phyloP scores from a whole-genome alignment of 2,888 invertebrate species.

The Rapana venosa region DNA sequence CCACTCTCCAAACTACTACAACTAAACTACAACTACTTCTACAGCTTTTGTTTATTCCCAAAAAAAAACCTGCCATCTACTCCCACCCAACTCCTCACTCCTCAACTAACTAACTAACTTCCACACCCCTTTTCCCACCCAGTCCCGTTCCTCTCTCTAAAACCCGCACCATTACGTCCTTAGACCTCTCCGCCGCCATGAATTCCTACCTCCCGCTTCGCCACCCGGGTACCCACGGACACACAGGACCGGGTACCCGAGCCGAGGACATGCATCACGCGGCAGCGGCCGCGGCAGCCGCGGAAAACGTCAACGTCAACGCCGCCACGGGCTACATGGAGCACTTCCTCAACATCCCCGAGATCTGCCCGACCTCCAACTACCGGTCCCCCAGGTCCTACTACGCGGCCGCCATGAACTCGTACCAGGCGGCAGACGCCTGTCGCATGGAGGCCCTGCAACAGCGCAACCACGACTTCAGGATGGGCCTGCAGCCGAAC shows the following conservation, averaged over 20 bases:
- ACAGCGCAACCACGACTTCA: conserved; percentile 67
- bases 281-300: conserved; percentile 48
- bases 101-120: too few relatives aligned
- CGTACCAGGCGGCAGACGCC: conserved; percentile 62
- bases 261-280: conserved; percentile 63
- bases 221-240: conserved; percentile 60
- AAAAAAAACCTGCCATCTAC: too few relatives aligned
- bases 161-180: conserved; percentile 39
- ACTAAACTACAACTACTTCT: too few relatives aligned
- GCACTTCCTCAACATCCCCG: conserved; percentile 74
- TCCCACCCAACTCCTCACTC: neutral
- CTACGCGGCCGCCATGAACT: conserved; percentile 48
- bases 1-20: too few relatives aligned
- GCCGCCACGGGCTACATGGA: conserved; percentile 67
- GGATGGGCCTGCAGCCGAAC: conserved; percentile 69
- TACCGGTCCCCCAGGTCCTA: conserved; percentile 71
- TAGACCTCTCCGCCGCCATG: conserved; percentile 56
- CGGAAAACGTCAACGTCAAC: conserved; percentile 52
- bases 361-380: conserved; percentile 71
- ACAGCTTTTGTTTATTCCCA: too few relatives aligned
- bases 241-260: conserved; percentile 48
- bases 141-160: too few relatives aligned
- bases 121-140: too few relatives aligned
- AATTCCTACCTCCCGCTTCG: conserved; percentile 73
- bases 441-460: conserved; percentile 74